Evolutionary conservation across 1,140 invertebrate genomes (phyloP).

Genomic region (Magallana gigas): DNA sequence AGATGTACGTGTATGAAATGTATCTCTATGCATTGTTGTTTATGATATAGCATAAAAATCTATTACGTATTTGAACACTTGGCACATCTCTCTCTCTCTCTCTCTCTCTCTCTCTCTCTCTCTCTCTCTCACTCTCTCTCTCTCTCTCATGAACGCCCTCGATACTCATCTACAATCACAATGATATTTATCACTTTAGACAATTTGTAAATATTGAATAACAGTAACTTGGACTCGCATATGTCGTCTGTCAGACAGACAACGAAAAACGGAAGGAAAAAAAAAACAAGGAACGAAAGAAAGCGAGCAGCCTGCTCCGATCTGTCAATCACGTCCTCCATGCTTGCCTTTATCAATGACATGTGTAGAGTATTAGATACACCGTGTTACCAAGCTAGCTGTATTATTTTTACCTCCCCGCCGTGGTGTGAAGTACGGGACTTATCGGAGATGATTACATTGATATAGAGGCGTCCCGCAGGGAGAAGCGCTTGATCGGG

Average conservation of each 20-base stretch:
- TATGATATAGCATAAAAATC: no score
- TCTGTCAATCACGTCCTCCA: conserved; percentile 14
- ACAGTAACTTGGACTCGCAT: neutral
- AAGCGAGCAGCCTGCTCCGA: neutral
- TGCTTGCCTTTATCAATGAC: conserved; percentile 23
- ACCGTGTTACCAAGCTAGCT: conserved; percentile 3
- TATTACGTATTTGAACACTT: no score
- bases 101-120: no score
- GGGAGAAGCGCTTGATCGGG: conserved; percentile 23
- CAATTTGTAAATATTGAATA: neutral
- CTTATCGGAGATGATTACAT: conserved; percentile 32
- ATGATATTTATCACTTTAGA: neutral
- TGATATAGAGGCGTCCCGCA: conserved; percentile 11
- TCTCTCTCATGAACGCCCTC: no score
- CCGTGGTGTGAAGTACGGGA: conserved; percentile 27
- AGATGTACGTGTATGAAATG: no score
- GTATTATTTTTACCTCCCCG: conserved; percentile 34
- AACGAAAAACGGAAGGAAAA: neutral
- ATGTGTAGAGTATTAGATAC: conserved; percentile 33
- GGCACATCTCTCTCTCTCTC: no score
- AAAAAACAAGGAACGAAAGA: neutral
- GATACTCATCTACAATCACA: no score
- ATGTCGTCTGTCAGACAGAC: conserved; percentile 5
- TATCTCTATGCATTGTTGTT: no score
- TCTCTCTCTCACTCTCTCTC: no score